Evolutionary conservation across 2,113 vertebrate species (phyloP).

Genomic region (Atlantisia rogersi): DNA sequence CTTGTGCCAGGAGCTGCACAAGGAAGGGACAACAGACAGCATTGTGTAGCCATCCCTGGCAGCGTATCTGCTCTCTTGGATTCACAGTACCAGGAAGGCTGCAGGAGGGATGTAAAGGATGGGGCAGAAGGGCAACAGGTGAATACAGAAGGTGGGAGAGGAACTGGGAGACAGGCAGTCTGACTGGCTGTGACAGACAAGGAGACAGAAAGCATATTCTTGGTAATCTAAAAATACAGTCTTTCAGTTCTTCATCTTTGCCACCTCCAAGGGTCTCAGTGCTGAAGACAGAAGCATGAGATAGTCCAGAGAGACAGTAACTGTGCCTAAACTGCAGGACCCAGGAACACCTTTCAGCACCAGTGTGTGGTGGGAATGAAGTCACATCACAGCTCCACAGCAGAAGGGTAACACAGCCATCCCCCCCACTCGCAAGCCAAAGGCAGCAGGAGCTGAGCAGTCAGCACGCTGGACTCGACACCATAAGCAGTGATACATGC

Average conservation of each 20-base stretch:
- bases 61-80: not conserved
- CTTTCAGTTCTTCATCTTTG: not conserved
- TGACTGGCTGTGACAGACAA: not conserved
- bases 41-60: not conserved
- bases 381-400: not conserved
- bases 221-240: not conserved
- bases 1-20: not conserved
- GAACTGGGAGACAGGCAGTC: not conserved
- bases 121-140: not conserved
- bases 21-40: not conserved
- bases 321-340: not conserved
- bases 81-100: not conserved
- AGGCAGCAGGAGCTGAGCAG: not conserved
- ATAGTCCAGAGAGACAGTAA: not conserved
- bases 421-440: not conserved
- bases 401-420: not conserved
- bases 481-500: rapidly evolving
- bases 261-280: not conserved
- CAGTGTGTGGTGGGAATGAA: not conserved
- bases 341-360: not conserved
- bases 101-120: not conserved
- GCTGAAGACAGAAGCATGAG: not conserved
- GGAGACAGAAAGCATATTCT: not conserved
- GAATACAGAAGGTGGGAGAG: not conserved
- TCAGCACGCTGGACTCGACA: not conserved